Conservation (phyloP, 2,113 vertebrate genomes). For the Amphiprion ocellaris region DNA sequence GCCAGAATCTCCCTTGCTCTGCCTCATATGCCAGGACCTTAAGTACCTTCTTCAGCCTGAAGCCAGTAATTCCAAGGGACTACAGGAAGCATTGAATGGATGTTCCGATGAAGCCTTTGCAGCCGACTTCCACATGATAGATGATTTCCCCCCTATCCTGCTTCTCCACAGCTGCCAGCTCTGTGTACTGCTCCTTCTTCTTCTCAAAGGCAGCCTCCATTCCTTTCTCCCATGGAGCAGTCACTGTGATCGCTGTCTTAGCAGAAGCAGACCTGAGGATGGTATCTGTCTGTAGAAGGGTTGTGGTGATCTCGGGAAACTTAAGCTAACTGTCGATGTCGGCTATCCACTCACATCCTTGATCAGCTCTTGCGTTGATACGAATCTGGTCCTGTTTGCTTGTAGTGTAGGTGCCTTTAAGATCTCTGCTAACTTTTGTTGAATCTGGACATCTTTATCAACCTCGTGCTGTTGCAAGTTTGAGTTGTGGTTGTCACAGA, state of each 20-base stretch:
- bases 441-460: not conserved
- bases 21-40: not conserved
- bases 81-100: not conserved
- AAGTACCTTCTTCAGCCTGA: not conserved
- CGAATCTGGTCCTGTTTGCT: not conserved
- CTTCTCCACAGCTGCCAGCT: not conserved
- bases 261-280: not conserved
- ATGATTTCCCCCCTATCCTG: not conserved
- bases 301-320: not conserved
- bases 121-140: slow-evolving; percentile 22
- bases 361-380: not conserved
- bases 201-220: not conserved
- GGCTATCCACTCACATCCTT: not conserved
- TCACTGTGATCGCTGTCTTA: not conserved
- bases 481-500: not conserved
- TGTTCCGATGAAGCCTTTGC: not conserved
- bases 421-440: not conserved
- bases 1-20: not conserved
- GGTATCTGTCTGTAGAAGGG: not conserved
- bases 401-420: not conserved
- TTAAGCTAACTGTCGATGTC: not conserved
- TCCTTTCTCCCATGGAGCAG: not conserved
- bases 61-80: not conserved
- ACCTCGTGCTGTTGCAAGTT: not conserved
- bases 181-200: not conserved